Percentiles rank a stretch among this genome's conserved stretches.
These are phyloP conservation scores for Antennarius striatus DNA, from an alignment of 2,113 vertebrate genomes.

Conservation along the genomic window DNA sequence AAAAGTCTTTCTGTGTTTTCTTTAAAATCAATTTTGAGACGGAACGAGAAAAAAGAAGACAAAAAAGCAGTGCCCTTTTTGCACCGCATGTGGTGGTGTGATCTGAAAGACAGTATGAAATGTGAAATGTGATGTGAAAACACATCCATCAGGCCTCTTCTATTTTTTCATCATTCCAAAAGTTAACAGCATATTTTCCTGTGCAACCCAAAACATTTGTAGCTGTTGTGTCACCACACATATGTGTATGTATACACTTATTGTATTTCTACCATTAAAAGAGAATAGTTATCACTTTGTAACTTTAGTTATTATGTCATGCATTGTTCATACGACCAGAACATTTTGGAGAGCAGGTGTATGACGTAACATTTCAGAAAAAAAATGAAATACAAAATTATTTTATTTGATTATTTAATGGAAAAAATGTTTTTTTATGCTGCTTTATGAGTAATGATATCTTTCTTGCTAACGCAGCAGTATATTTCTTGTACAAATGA, in stretches of 20 bases:
- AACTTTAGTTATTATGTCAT: neutral
- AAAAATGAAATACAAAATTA: no score
- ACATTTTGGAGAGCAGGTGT: neutral
- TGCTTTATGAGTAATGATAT: slow-evolving; percentile 23
- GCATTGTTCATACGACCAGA: slow-evolving; percentile 3
- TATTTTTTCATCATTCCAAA: neutral
- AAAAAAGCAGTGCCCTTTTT: slow-evolving; percentile 25
- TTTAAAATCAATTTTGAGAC: slow-evolving; percentile 42
- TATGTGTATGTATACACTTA: slow-evolving; percentile 27
- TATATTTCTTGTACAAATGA: slow-evolving; percentile 7
- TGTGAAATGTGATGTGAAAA: no score
- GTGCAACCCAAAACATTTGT: slow-evolving; percentile 49
- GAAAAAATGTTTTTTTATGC: slow-evolving; percentile 12
- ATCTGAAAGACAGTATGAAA: neutral
- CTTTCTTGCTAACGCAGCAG: slow-evolving; percentile 22
- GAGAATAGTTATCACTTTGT: neutral
- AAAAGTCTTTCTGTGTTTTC: slow-evolving; percentile 10
- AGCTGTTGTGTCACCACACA: slow-evolving; percentile 53
- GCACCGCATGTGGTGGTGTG: slow-evolving; percentile 21
- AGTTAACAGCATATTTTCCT: slow-evolving; percentile 11
- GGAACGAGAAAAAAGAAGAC: slow-evolving; percentile 16
- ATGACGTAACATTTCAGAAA: neutral
- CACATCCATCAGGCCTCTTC: neutral
- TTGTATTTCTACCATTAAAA: slow-evolving; percentile 20
- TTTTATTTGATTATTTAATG: neutral